Conservation (phyloP, 2,113 vertebrate genomes). For the Zosterops borbonicus region DNA sequence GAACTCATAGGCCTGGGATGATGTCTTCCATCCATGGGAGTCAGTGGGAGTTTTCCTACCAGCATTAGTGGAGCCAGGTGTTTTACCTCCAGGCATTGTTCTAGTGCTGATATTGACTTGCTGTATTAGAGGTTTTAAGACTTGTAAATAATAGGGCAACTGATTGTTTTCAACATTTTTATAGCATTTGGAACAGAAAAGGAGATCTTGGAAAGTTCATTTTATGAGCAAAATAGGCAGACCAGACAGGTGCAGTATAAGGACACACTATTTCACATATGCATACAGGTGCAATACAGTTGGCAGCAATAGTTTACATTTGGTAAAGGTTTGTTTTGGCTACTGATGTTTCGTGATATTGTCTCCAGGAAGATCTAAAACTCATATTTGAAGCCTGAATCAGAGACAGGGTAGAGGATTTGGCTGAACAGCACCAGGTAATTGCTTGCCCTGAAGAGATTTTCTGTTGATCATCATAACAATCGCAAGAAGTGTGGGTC, state of each 20-base stretch:
- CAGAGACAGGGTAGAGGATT: neutral
- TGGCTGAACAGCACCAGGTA: neutral
- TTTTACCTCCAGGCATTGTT: conserved; percentile 6
- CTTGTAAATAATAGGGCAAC: neutral
- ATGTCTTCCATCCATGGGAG: neutral
- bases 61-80: conserved; percentile 9
- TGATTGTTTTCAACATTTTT: conserved; percentile 20
- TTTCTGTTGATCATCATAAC: conserved; percentile 38
- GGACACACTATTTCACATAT: neutral
- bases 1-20: neutral
- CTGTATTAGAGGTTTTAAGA: neutral
- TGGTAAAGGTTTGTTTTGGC: neutral
- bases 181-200: neutral
- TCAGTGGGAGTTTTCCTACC: neutral
- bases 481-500: conserved; percentile 52
- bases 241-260: neutral
- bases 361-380: neutral
- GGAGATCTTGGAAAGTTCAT: neutral
- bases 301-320: neutral
- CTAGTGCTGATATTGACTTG: conserved; percentile 8
- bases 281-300: neutral
- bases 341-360: neutral
- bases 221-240: neutral
- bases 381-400: neutral
- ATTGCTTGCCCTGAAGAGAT: neutral